A percentile compares a stretch with the other conserved stretches of the same genome.
These are phyloP conservation scores for Odontamblyopus lacepedii DNA, from an alignment of 2,797 vertebrate species.

Conservation along the genomic window DNA sequence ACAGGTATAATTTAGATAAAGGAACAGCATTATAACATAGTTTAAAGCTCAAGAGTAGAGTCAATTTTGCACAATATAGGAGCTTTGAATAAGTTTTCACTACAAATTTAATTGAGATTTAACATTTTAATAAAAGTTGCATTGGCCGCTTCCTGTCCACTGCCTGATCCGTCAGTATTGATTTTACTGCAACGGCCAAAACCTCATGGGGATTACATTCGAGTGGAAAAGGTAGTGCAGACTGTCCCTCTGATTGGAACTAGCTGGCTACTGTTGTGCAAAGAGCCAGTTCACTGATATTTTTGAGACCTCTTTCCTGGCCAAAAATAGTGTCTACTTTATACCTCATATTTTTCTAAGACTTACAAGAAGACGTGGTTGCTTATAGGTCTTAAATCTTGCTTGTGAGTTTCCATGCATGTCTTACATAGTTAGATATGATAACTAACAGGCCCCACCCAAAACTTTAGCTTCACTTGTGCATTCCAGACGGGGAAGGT, in stretches of 20 bases:
- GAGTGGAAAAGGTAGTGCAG: too few relatives aligned
- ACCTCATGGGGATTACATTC: background rate
- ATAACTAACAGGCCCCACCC: slow-evolving; percentile 28
- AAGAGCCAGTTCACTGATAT: background rate
- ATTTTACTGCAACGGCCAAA: background rate
- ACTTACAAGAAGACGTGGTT: background rate
- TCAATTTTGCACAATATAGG: too few relatives aligned
- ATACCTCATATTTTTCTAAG: background rate
- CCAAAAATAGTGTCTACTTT: too few relatives aligned
- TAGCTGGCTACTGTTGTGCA: too few relatives aligned
- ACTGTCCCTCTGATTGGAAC: too few relatives aligned
- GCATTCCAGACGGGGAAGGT: slow-evolving; percentile 25
- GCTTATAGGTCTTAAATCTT: background rate
- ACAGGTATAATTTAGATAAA: too few relatives aligned
- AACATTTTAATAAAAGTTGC: too few relatives aligned
- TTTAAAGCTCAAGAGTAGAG: too few relatives aligned
- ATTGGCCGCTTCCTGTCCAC: background rate
- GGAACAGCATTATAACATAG: too few relatives aligned
- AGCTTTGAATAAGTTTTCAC: background rate
- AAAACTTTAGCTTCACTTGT: slow-evolving; percentile 16
- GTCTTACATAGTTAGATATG: slow-evolving; percentile 13
- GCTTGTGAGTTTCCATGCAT: background rate
- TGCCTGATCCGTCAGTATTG: background rate
- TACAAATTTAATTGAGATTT: background rate
- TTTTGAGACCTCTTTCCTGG: background rate